Evolutionary conservation across 2,797 vertebrate species (phyloP).

Genomic region (Onychomys torridus): DNA sequence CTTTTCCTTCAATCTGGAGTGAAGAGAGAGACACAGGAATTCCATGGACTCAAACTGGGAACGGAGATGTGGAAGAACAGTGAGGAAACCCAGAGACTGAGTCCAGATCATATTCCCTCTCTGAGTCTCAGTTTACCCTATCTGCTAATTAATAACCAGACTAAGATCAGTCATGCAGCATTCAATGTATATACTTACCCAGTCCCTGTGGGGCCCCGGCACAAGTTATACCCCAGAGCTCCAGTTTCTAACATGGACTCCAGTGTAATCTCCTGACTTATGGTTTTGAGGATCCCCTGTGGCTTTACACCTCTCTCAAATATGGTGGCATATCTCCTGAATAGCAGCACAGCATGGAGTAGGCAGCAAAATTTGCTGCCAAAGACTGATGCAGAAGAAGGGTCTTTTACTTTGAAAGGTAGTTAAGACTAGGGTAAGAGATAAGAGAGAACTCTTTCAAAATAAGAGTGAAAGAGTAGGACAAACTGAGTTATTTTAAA

Average conservation of each 20-base stretch:
- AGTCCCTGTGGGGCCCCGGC: too few relatives aligned
- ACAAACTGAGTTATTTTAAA: not conserved
- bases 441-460: not conserved
- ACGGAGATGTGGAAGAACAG: rapidly evolving
- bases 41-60: not conserved
- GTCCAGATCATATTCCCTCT: not conserved
- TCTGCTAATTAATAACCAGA: not conserved
- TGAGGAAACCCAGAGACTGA: not conserved
- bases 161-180: not conserved
- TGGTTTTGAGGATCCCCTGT: not conserved
- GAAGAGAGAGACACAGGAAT: not conserved
- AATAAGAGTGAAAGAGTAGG: not conserved
- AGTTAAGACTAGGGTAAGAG: not conserved
- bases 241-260: not conserved
- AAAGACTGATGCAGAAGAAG: not conserved
- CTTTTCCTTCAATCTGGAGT: not conserved
- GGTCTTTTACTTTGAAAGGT: not conserved
- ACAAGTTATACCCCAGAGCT: not conserved
- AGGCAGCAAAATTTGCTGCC: rapidly evolving
- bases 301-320: not conserved
- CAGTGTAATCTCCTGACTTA: not conserved
- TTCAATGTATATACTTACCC: not conserved
- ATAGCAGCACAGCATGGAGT: not conserved
- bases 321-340: rapidly evolving
- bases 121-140: not conserved